phyloP scores from a whole-genome alignment of 2,113 vertebrate species.

The Grallaria varia region DNA sequence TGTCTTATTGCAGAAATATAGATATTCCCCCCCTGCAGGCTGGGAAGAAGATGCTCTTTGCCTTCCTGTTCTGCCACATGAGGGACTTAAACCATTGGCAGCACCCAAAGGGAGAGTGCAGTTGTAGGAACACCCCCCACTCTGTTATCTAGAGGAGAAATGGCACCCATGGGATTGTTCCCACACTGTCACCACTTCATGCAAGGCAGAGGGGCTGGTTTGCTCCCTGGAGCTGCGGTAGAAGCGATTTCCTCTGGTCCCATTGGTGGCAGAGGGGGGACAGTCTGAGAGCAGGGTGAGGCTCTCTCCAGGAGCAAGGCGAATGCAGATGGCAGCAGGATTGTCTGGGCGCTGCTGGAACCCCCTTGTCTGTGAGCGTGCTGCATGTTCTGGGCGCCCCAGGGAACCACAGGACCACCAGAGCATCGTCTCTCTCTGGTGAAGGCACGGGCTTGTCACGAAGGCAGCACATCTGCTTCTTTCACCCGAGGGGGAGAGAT shows the following conservation, averaged over 20 bases:
- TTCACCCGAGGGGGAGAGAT: neutral
- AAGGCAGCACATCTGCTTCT: neutral
- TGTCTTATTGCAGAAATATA: neutral
- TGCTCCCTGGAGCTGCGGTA: neutral
- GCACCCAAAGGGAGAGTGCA: neutral
- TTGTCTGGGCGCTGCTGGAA: neutral
- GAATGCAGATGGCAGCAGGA: neutral
- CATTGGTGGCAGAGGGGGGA: neutral
- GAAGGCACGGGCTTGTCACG: neutral
- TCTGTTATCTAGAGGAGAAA: fast-evolving
- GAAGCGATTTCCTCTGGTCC: fast-evolving
- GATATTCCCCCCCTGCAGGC: neutral
- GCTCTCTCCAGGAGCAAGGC: neutral
- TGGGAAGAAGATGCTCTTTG: neutral
- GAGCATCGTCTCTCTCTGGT: fast-evolving
- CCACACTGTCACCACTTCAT: neutral
- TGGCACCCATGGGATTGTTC: neutral
- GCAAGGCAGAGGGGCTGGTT: neutral
- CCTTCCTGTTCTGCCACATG: neutral
- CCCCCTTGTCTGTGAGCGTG: fast-evolving
- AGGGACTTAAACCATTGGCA: neutral
- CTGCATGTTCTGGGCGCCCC: fast-evolving
- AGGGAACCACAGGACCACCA: fast-evolving
- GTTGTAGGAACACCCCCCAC: neutral
- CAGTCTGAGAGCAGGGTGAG: neutral